Percentiles rank a stretch among this genome's conserved stretches.
Conservation (phyloP, 2,888 invertebrate species). For the Drosophila ezoana region DNA sequence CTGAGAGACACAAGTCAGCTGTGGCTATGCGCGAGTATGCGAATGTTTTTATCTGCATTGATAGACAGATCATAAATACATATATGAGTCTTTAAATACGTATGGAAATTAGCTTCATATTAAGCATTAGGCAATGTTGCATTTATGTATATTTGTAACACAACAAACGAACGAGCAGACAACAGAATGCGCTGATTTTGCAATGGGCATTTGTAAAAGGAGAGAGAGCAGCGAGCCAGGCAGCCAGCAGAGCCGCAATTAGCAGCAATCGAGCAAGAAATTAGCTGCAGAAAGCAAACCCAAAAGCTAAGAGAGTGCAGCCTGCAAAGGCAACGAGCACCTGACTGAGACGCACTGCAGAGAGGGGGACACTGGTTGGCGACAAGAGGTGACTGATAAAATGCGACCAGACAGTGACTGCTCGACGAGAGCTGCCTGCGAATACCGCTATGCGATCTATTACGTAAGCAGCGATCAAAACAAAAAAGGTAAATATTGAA, state of each 20-base stretch:
- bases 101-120: constrained; percentile 51
- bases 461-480: constrained; percentile 76
- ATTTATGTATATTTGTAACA: constrained; percentile 35
- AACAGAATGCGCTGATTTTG: constrained; percentile 60
- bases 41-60: constrained; percentile 12
- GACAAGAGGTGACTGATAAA: constrained; percentile 29
- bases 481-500: constrained; percentile 79
- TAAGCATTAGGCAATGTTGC: constrained; percentile 40
- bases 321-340: not conserved
- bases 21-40: constrained; percentile 12
- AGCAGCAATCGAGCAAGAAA: constrained; percentile 34
- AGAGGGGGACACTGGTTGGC: constrained; percentile 22
- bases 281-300: constrained; percentile 30
- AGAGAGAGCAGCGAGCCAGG: constrained; percentile 15
- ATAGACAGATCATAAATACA: constrained; percentile 21
- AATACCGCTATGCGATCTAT: constrained; percentile 50
- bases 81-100: constrained; percentile 13
- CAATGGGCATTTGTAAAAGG: constrained; percentile 40
- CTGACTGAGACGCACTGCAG: constrained; percentile 21
- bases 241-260: constrained; percentile 12
- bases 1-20: constrained; percentile 23
- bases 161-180: constrained; percentile 19
- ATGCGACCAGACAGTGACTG: constrained; percentile 21
- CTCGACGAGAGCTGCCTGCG: constrained; percentile 37
- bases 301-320: constrained; percentile 19